Evolutionary conservation across 2,113 vertebrate species (phyloP).

Genomic region (Dipodomys spectabilis): DNA sequence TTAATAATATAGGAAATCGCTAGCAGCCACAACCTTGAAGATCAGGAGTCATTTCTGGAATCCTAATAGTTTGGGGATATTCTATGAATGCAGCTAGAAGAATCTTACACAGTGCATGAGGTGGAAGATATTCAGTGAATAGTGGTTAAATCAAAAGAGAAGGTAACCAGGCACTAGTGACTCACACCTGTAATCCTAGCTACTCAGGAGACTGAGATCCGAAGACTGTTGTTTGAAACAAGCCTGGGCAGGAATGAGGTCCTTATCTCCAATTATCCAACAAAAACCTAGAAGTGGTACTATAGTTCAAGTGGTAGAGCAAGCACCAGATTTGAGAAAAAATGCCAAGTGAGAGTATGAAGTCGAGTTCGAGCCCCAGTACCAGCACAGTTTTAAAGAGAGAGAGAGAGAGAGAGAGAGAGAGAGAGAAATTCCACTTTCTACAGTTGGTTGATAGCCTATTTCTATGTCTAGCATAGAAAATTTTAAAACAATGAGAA

Average conservation of each 20-base stretch:
- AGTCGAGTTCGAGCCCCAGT: too few relatives aligned
- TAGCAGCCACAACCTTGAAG: not conserved
- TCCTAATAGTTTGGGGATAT: not conserved
- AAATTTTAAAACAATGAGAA: not conserved
- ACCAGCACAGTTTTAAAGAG: too few relatives aligned
- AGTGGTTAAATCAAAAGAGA: not conserved
- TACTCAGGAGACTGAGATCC: too few relatives aligned
- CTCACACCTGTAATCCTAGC: too few relatives aligned
- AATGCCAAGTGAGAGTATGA: too few relatives aligned
- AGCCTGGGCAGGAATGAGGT: too few relatives aligned
- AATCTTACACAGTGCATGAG: not conserved
- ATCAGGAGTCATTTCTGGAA: constrained; percentile 23
- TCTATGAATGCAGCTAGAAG: not conserved
- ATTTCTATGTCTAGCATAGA: not conserved
- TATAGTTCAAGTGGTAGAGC: too few relatives aligned
- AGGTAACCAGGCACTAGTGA: too few relatives aligned
- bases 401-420: not conserved
- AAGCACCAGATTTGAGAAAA: too few relatives aligned
- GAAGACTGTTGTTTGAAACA: too few relatives aligned
- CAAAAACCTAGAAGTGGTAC: too few relatives aligned
- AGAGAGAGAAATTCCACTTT: not conserved
- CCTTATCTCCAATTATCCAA: too few relatives aligned
- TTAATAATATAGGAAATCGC: not conserved
- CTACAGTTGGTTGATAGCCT: not conserved
- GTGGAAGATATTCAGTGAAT: not conserved